Percentiles rank a stretch among this genome's conserved stretches.
These are phyloP conservation scores for Crossaster papposus DNA, from an alignment of 53 echinoderm and acorn worm genomes.

Conservation along the genomic window DNA sequence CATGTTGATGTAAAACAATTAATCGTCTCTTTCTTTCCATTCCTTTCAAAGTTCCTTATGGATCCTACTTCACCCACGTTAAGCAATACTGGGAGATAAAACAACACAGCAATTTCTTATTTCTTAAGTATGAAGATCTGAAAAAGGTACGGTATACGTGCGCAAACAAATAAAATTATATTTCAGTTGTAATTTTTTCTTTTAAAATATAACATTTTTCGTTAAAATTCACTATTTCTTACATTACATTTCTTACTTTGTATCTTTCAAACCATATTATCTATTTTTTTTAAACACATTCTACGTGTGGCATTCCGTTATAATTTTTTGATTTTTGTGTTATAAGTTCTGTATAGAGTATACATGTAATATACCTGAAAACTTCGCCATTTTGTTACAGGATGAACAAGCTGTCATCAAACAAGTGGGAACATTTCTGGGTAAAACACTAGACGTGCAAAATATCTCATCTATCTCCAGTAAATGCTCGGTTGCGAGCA, in stretches of 20 bases:
- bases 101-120: neutral
- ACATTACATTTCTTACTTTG: no score
- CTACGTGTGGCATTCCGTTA: no score
- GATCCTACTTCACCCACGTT: conserved; percentile 2
- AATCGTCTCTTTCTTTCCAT: neutral
- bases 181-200: neutral
- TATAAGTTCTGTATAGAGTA: no score
- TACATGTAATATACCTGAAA: no score
- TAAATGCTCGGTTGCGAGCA: conserved; percentile 2
- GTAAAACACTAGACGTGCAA: neutral
- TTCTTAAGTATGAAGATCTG: conserved; percentile 20
- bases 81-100: conserved; percentile 27
- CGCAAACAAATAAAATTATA: neutral
- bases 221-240: no score
- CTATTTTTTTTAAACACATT: no score
- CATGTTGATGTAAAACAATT: neutral
- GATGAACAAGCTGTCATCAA: conserved; percentile 16
- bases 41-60: conserved; percentile 11
- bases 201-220: neutral
- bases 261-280: no score
- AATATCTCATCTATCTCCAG: neutral
- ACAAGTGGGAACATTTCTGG: conserved; percentile 3
- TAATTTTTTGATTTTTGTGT: no score
- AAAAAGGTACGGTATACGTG: neutral
- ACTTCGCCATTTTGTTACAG: neutral